Evolutionary conservation across 2,888 invertebrate genomes (phyloP).

Genomic region (Synergus gifuensis): DNA sequence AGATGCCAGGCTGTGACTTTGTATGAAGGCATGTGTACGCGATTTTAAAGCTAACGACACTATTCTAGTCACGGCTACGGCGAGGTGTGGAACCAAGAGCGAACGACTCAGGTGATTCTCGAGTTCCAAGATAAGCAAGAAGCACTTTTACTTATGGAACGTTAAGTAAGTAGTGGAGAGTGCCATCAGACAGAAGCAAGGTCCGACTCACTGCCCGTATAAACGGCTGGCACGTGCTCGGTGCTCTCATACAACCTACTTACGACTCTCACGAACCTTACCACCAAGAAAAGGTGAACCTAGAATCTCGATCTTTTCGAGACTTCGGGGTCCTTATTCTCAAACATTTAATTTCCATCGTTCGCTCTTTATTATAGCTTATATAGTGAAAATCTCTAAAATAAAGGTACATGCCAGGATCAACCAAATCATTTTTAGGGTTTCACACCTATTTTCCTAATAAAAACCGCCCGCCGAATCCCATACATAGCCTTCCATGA

Average conservation of each 20-base stretch:
- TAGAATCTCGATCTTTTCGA: background rate
- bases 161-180: conserved; percentile 49
- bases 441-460: too few relatives aligned
- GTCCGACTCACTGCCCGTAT: conserved; percentile 55
- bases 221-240: conserved; percentile 61
- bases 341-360: background rate
- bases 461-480: too few relatives aligned
- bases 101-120: conserved; percentile 39
- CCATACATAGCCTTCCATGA: too few relatives aligned
- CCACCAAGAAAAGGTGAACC: background rate
- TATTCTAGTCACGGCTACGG: conserved; percentile 21
- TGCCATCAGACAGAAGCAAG: conserved; percentile 58
- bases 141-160: conserved; percentile 45
- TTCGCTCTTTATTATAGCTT: background rate
- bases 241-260: background rate
- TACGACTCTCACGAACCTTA: background rate
- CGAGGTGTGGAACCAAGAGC: conserved; percentile 26
- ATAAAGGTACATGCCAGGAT: background rate
- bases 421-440: background rate
- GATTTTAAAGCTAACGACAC: background rate
- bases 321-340: background rate
- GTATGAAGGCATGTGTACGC: background rate
- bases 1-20: conserved; percentile 6
- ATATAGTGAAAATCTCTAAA: background rate
- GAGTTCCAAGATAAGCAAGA: conserved; percentile 49